A percentile compares a stretch with the other conserved stretches of the same genome.
Evolutionary conservation across 2,113 vertebrate species (phyloP).

Genomic region (Elgaria multicarinata): DNA sequence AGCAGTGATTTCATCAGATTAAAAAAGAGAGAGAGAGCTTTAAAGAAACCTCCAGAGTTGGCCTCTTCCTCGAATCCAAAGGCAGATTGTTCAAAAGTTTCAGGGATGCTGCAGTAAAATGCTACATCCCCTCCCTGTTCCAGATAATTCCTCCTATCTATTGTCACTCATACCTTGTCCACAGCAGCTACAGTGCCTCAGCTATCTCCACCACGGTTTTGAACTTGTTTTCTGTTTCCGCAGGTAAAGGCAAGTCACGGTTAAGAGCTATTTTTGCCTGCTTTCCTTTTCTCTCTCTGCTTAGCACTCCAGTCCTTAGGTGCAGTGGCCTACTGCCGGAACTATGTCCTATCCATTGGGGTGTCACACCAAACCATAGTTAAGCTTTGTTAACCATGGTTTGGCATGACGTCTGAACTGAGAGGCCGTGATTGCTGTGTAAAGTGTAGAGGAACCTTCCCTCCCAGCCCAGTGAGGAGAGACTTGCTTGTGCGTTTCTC

Average conservation of each 20-base stretch:
- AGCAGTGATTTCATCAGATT: too few relatives aligned
- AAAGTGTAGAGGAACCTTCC: neutral
- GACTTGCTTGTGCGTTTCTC: rapidly evolving
- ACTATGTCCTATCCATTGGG: neutral
- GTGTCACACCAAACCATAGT: neutral
- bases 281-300: neutral
- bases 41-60: too few relatives aligned
- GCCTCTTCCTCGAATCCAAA: too few relatives aligned
- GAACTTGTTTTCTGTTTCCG: neutral
- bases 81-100: too few relatives aligned
- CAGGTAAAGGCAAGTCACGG: neutral
- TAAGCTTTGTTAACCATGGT: neutral
- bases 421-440: neutral
- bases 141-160: neutral
- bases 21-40: too few relatives aligned
- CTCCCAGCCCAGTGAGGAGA: rapidly evolving
- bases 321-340: neutral
- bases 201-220: neutral
- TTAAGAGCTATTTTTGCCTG: neutral
- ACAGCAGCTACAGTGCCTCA: neutral
- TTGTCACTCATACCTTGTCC: neutral
- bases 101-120: neutral
- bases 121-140: neutral
- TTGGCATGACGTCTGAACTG: too few relatives aligned
- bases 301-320: neutral